Conservation (phyloP, 2,113 vertebrate genomes). For the Pygathrix nemaeus region DNA sequence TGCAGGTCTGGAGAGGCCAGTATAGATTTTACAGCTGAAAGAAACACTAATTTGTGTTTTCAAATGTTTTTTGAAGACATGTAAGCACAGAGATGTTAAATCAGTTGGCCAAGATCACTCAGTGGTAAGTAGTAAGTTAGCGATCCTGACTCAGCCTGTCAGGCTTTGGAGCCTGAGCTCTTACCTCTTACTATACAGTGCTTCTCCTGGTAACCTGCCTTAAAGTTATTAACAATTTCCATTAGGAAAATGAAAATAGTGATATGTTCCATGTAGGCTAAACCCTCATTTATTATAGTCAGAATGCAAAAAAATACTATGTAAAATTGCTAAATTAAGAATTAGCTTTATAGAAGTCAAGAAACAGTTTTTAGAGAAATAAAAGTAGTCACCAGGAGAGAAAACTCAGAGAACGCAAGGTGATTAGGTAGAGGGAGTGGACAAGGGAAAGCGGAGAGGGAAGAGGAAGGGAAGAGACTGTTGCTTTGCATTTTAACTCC, state of each 20-base stretch:
- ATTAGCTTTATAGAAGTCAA: not conserved
- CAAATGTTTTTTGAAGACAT: not conserved
- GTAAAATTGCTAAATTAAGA: constrained; percentile 4
- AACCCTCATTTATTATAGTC: not conserved
- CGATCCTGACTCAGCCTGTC: not conserved
- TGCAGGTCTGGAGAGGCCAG: not conserved
- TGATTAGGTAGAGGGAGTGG: not conserved
- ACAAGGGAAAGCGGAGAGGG: not conserved
- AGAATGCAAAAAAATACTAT: not conserved
- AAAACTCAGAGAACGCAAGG: not conserved
- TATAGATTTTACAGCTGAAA: not conserved
- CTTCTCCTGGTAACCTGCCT: not conserved
- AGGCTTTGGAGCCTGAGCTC: not conserved
- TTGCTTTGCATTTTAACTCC: not conserved
- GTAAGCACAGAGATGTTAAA: not conserved
- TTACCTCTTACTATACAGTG: not conserved
- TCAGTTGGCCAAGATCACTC: not conserved
- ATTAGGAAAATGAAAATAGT: not conserved
- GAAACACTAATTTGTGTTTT: not conserved
- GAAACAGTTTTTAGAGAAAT: not conserved
- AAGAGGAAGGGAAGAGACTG: not conserved
- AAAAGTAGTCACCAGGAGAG: not conserved
- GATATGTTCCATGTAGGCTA: not conserved
- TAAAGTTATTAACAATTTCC: not conserved
- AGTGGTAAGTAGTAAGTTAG: not conserved